Base-by-base conservation (phyloP, 2,113 vertebrate genomes). In the Beaufortia kweichowensis region DNA sequence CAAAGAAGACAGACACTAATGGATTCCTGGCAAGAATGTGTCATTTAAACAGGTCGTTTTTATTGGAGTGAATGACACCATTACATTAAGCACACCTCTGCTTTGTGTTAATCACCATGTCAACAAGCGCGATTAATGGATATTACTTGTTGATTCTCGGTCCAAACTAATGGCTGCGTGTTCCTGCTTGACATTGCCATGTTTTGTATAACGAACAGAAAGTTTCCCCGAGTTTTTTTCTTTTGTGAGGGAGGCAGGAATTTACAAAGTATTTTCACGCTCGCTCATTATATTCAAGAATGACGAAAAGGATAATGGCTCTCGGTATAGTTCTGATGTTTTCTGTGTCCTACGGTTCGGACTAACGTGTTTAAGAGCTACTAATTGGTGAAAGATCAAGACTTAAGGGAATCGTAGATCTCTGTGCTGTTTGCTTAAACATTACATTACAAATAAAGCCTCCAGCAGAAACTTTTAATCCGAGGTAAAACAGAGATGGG, bases 21-120 rank as follows among this genome's bases (percentile, higher is more conserved):
- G 85, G 84, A 86, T 84, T 86, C 82, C 53, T 43, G 35, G 77
- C 81, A 82, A 81, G 78, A 75, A 81, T 80, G 81, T 81, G 83
- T 87, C 84, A 84, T 88, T 86, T 85, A 81, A 83, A 84, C 80
- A 71, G 80, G 85, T 82, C 80, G 8, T 80, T 85, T 86, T 82
- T 86, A 87, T 84, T 76, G 76, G 77, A 65, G 76, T 33, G 74
- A 81, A 73, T 78, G 85, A 85, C 81, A 85, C 78, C 80, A 79
- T 86, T 86, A 84, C 76, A 77, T 80, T 81, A 86, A 85, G 82
- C 78, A 78, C 56, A 84, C 73, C 82, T 84, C 72, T 81, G 81
- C 76, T 76, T 87, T 66, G 73, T 79, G 79, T 80, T 85, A 83
- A 84, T 88, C 78, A 73, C 83, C 35, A 21, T 84, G 80, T 87